Base-by-base conservation (phyloP, 1,140 invertebrate species). In the Teleogryllus occipitalis region DNA sequence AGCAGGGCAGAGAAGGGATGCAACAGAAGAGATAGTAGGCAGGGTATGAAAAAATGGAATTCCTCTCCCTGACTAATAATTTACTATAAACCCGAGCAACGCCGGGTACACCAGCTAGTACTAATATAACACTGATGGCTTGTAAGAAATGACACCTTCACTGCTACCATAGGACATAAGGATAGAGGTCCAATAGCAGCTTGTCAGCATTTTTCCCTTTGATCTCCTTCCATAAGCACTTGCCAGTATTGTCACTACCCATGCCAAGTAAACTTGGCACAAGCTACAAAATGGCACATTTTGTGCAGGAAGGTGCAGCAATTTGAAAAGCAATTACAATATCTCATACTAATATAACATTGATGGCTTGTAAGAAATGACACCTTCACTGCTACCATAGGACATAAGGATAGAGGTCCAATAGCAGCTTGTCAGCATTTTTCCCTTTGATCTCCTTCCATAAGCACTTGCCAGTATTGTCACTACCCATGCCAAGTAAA, bases 231-330 rank as follows among this genome's bases (percentile, higher is more conserved):
- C 76, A 77, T 54, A 8, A 21, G 76, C 76, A 77, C 76, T 39
- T n/a, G 76, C 47, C 76, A 77, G n/a, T 48, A 48, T 48, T 54
- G 47, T 77, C 76, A 18, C 18, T 22, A 21, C 48, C 46, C 21
- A 21, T 47, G n/a, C 7, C 76, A 54, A 54, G 76, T 21, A 21
- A 47, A 21, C 76, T 21, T 54, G 76, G 15, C 76, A 77, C 76
- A 77, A 12, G 48, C 47, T 77, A 12, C 47, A 77, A 21, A 48
- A 77, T 77, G 76, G n/a, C 76, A n/a, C 76, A 21, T 77, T 18
- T 76, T 77, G 76, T 77, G 76, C 76, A 47, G 76, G 76, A 77
- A 77, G 76, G 14, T 10, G n/a, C n/a, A n/a, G n/a, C n/a, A 47
- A 15, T 22, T 14, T 76, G 39, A 3, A 72, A 15, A 72, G n/a